These are phyloP conservation scores for Camelus dromedarius DNA, from an alignment of 2,113 vertebrate species.

Conservation along the genomic window DNA sequence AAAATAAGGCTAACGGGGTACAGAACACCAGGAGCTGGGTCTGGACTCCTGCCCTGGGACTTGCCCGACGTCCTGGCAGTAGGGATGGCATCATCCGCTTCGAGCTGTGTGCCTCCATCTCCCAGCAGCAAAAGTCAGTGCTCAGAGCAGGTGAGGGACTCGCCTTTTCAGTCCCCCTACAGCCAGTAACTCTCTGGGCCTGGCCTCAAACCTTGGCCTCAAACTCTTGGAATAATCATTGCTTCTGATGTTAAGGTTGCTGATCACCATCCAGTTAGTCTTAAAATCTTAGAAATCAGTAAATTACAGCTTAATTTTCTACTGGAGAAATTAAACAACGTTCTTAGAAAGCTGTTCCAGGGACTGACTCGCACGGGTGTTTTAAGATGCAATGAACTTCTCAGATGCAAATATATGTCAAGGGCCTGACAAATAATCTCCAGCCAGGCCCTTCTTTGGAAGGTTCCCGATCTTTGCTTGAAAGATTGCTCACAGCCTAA, in stretches of 20 bases:
- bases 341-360: not conserved
- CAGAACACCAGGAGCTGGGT: not conserved
- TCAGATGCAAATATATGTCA: not conserved
- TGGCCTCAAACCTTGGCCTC: not conserved
- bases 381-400: not conserved
- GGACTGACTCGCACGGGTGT: fast-evolving
- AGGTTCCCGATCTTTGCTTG: not conserved
- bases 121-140: too few relatives aligned
- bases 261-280: not conserved
- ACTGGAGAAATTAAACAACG: not conserved
- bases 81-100: not conserved
- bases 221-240: not conserved
- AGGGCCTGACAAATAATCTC: not conserved
- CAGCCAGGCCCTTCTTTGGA: not conserved
- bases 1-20: not conserved
- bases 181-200: not conserved
- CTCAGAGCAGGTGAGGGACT: not conserved
- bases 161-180: not conserved
- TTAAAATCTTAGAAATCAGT: not conserved
- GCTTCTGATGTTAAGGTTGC: not conserved
- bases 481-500: slow-evolving; percentile 6
- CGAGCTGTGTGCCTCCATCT: not conserved
- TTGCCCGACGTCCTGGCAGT: fast-evolving
- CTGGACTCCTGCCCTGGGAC: fast-evolving
- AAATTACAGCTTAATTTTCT: not conserved